Base-by-base conservation (phyloP, 1,140 invertebrate species). In the Zaprionus lachaisei region DNA sequence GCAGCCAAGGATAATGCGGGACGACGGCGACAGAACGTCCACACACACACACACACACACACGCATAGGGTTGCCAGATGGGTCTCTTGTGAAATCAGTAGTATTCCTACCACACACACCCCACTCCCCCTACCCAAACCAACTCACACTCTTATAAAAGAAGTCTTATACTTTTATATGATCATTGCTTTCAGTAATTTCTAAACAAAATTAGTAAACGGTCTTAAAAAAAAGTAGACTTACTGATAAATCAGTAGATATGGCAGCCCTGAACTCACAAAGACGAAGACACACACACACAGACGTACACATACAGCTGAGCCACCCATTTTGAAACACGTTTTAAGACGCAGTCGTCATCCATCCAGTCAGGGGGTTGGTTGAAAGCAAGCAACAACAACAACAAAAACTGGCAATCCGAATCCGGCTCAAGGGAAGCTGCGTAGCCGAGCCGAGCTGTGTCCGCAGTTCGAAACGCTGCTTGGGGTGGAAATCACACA, bases 251-350 rank as follows among this genome's bases (percentile, higher is more conserved):
- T 34, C 31, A 34, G 31, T 34, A 11, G 31, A 34, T 34, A 34
- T 34, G 31, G 31, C 31, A 34, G 31, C 31, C 31, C 31, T 34
- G 9, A 34, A 34, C 38, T 58, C 51, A 54, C 31, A 66, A 24
- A 61, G 15, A 49, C 47, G n/a, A 44, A 63, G 44, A 63, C 51
- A 54, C 17, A 37, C 47, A 54, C 20, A 54, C 28, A n/a, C 20
- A 54, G 14, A 12, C 12, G 22, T 37, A 63, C 6, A 70, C 22
- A 61, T 24, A 63, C 61, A 70, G 73, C 67, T 79, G 67, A 80
- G 79, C 79, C 71, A 73, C 55, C 82, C 79, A 71, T 62, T 79
- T 65, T 68, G 63, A 89, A 89, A 89, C 84, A 89, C 72, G 84
- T 84, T 89, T 81, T 62, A 85, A 85, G 79, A 85, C 73, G 57